phyloP scores from a whole-genome alignment of 1,140 invertebrate genomes.

The Lethrus apterus region DNA sequence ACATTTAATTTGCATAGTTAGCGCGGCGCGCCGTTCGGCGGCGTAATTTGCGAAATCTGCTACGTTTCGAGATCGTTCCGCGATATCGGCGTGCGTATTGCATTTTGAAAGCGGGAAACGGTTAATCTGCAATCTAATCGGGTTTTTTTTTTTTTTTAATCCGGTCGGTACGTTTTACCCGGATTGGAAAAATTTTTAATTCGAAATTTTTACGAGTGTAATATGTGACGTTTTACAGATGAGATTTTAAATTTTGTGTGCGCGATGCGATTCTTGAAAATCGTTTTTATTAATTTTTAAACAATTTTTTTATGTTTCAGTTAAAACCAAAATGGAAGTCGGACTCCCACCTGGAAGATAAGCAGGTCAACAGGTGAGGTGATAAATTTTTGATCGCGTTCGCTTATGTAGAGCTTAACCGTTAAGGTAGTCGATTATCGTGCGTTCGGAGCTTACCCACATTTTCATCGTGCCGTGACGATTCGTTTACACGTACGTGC shows the following conservation, averaged over 20 bases:
- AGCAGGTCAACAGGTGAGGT: conserved; percentile 31
- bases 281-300: not conserved
- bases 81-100: too few relatives aligned
- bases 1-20: too few relatives aligned
- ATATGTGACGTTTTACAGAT: not conserved
- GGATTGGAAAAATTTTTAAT: too few relatives aligned
- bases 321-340: conserved; percentile 35
- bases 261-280: not conserved
- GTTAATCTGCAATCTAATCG: too few relatives aligned
- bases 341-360: conserved; percentile 31
- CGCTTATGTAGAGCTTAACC: not conserved
- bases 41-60: too few relatives aligned
- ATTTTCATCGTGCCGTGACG: conserved; percentile 1
- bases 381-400: not conserved
- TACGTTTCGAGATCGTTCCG: too few relatives aligned
- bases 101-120: too few relatives aligned
- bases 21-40: too few relatives aligned
- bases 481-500: not conserved
- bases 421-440: not conserved
- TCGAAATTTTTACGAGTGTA: too few relatives aligned
- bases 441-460: not conserved
- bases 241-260: not conserved
- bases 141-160: too few relatives aligned
- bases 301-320: conserved; percentile 28
- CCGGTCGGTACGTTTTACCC: too few relatives aligned